Percentiles rank a stretch among this genome's conserved stretches.
Conservation (phyloP, 2,888 invertebrate genomes). For the Ditula angustiorana region DNA sequence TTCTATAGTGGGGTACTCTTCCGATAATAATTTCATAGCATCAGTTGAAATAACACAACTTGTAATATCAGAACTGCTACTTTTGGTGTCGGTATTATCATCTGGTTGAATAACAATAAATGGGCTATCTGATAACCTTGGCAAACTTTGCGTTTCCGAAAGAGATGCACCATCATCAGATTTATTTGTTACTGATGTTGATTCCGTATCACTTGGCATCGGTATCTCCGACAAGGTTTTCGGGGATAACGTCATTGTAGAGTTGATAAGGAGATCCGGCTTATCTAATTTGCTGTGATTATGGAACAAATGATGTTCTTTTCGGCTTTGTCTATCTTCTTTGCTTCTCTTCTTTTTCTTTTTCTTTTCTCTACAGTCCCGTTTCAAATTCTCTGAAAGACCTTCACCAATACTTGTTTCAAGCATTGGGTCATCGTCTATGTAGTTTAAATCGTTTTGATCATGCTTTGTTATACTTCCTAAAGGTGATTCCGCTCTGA, state of each 20-base stretch:
- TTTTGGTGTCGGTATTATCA: conserved; percentile 53
- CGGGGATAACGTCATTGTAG: conserved; percentile 57
- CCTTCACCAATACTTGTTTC: conserved; percentile 43
- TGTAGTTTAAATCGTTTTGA: conserved; percentile 86
- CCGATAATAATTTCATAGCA: conserved; percentile 55
- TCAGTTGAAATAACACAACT: conserved; percentile 52
- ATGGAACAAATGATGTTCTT: conserved; percentile 88
- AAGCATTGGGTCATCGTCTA: conserved; percentile 67
- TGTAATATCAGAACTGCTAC: conserved; percentile 45
- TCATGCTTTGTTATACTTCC: conserved; percentile 53
- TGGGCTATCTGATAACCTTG: conserved; percentile 88
- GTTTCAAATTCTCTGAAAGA: conserved; percentile 72
- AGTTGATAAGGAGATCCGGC: conserved; percentile 55
- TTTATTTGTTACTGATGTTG: conserved; percentile 56
- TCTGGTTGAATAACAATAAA: conserved; percentile 63
- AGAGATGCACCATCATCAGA: conserved; percentile 66
- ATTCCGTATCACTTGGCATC: conserved; percentile 66
- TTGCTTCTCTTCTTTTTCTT: conserved; percentile 94
- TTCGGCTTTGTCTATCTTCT: conserved; percentile 90
- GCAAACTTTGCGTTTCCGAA: conserved; percentile 86
- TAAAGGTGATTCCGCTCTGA: conserved; percentile 63
- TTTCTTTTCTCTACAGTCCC: conserved; percentile 90
- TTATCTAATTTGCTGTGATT: conserved; percentile 82
- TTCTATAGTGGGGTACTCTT: conserved; percentile 64
- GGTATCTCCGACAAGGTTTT: conserved; percentile 72